Conservation (phyloP, 2,797 vertebrate genomes). For the Momotus momota region DNA sequence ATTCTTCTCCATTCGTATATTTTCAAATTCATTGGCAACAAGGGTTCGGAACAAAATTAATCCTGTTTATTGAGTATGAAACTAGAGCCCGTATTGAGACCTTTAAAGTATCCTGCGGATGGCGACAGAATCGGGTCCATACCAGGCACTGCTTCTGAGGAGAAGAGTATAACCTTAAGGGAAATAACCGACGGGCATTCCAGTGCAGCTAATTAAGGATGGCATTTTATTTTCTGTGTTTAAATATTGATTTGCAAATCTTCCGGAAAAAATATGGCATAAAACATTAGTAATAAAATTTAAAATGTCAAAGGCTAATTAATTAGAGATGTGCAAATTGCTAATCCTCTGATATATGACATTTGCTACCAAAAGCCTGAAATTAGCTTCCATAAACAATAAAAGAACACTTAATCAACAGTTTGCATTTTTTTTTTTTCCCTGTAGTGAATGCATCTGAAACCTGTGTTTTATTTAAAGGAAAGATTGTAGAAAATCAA, state of each 20-base stretch:
- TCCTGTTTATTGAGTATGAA: not conserved
- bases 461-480: not conserved
- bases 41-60: not conserved
- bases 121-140: not conserved
- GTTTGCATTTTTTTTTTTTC: not conserved
- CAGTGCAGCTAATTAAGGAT: not conserved
- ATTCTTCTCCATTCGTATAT: not conserved
- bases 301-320: slow-evolving; percentile 36
- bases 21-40: not conserved
- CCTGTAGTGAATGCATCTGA: not conserved
- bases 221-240: not conserved
- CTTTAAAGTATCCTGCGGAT: not conserved
- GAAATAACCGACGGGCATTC: not conserved
- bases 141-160: not conserved
- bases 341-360: slow-evolving; percentile 2
- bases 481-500: not conserved
- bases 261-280: not conserved
- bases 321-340: not conserved
- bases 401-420: not conserved
- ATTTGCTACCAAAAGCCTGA: slow-evolving; percentile 25
- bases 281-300: slow-evolving; percentile 19
- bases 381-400: slow-evolving; percentile 17
- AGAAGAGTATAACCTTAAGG: not conserved
- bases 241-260: slow-evolving; percentile 10
- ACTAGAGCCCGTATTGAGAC: not conserved